Evolutionary conservation across 2,797 vertebrate species (phyloP).

Genomic region (Neosilurus mollespiculum): DNA sequence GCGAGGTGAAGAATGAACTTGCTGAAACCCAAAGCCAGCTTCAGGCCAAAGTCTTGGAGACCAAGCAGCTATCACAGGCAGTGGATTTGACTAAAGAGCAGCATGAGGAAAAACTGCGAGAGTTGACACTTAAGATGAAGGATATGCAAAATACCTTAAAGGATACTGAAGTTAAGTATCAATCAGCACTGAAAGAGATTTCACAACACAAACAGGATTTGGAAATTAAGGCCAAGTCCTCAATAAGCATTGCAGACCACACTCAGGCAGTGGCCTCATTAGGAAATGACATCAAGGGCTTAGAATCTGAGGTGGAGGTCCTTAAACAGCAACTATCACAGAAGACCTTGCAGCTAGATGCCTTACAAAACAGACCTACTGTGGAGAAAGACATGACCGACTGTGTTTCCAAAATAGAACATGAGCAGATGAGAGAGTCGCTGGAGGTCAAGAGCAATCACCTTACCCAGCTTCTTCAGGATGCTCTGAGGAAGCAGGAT

Average conservation of each 20-base stretch:
- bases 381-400: constrained; percentile 75
- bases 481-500: constrained; percentile 85
- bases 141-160: constrained; percentile 78
- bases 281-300: constrained; percentile 78
- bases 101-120: constrained; percentile 74
- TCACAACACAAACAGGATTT: constrained; percentile 76
- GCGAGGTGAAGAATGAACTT: constrained; percentile 86
- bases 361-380: constrained; percentile 78
- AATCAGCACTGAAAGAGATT: constrained; percentile 75
- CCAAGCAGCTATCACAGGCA: constrained; percentile 52
- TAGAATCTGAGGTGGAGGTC: constrained; percentile 78
- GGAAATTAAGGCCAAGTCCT: constrained; percentile 80
- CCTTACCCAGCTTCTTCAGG: constrained; percentile 84
- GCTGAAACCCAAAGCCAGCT: constrained; percentile 65
- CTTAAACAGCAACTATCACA: constrained; percentile 77
- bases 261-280: constrained; percentile 83
- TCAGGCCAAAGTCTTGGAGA: constrained; percentile 68
- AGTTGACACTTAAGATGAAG: constrained; percentile 71
- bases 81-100: constrained; percentile 72
- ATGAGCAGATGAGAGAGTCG: constrained; percentile 76
- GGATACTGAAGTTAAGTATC: constrained; percentile 76
- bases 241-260: constrained; percentile 83
- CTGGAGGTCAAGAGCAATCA: constrained; percentile 79
- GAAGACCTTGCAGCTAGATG: constrained; percentile 78
- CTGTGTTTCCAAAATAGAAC: constrained; percentile 75